Evolutionary conservation across 2,113 vertebrate genomes (phyloP), one percentile per base, ranked within the genome.

Genomic region (Talpa occidentalis): DNA sequence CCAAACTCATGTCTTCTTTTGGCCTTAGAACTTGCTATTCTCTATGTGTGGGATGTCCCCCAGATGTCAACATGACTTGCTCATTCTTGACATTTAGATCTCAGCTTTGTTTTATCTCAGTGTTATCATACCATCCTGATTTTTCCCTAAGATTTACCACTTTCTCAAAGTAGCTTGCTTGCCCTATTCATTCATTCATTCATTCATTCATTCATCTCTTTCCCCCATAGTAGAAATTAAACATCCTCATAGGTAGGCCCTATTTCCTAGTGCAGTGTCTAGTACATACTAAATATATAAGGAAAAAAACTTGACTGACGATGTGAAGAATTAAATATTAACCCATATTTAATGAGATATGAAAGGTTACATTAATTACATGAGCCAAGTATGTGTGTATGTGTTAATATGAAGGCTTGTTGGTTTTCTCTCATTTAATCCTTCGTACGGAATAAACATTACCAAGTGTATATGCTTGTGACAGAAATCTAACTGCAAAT

Each of bases 221-320:
- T 66, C 0, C 44, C 37, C 60, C 4, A 7, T 2, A 10, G 17
- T 42, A 89, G 76, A 91, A 96, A 94, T 30, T 30, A 88, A 82
- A 83, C 70, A 44, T 11, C 54, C 40, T 86, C 35, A n/a, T n/a
- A n/a, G n/a, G 16, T 84, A 67, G n/a, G 44, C 16, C 14, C 69
- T 60, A 62, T 77, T 82, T 92, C 70, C 28, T 94, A 90, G 66
- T n/a, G 60, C 10, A 87, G 40, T 83, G 64, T 37, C 37, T 95
- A 62, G 42, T 26, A 77, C n/a, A 35, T 4, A 78, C 12, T 21
- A 69, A 17, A 17, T 37, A 79, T 42, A 15, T 26, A 66, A n/a
- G n/a, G 42, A 15, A 7, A 56, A 76, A 64, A 70, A 60, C 10
- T 44, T 42, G 70, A 74, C 9, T 62, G 21, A 47, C 24, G 56